phyloP scores from a whole-genome alignment of 37 sponge, comb jelly and placozoan genomes.

The Beroe ovata region DNA sequence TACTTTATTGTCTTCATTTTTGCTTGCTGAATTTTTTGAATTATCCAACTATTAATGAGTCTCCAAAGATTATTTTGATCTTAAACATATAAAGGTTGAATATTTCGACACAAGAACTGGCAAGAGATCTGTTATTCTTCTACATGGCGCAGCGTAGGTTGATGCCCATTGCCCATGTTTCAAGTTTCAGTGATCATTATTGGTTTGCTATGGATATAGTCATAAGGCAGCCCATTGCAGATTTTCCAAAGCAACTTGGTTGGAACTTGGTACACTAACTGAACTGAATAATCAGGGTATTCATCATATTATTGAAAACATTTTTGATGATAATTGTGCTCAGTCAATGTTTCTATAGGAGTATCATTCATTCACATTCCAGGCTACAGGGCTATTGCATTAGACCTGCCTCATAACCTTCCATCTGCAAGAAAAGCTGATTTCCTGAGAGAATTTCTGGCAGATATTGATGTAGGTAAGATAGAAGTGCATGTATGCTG shows the following conservation, averaged over 20 bases:
- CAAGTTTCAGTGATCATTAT: too few species aligned
- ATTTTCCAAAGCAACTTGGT: background rate
- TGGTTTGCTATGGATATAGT: too few species aligned
- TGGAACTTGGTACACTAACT: background rate
- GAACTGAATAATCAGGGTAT: background rate
- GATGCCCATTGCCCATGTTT: background rate
- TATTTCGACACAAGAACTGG: background rate
- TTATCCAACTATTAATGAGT: background rate
- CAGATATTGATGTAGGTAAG: conserved; percentile 29
- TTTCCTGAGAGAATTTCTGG: conserved; percentile 30
- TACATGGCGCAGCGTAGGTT: background rate
- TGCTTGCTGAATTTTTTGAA: background rate
- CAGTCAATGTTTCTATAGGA: too few species aligned
- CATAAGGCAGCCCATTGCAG: background rate
- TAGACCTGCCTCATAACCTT: conserved; percentile 3
- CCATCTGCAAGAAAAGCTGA: background rate
- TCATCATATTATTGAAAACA: background rate
- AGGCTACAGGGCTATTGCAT: conserved; percentile 61
- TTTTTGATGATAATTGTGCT: background rate
- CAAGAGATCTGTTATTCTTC: background rate
- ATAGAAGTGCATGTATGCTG: too few species aligned
- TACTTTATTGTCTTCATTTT: background rate
- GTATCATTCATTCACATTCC: background rate
- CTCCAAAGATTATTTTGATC: background rate
- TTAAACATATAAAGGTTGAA: background rate